These are phyloP conservation scores for Pycnomerus fuliginosus DNA, from an alignment of 2,888 invertebrate genomes.

Conservation along the genomic window DNA sequence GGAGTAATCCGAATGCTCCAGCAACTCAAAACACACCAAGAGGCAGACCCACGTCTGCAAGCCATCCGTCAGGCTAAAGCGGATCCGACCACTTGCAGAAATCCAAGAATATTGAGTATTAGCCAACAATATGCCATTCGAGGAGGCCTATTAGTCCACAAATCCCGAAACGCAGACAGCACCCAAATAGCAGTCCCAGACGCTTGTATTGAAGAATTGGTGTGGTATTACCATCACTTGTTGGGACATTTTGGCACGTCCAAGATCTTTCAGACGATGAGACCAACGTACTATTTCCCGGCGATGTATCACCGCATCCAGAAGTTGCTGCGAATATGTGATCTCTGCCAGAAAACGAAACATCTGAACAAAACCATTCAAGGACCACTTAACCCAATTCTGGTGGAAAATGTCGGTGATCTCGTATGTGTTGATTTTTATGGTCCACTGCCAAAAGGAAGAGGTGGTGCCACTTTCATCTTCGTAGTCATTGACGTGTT, in stretches of 20 bases:
- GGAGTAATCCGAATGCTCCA: no score
- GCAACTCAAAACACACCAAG: no score
- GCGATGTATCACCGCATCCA: conserved; percentile 2
- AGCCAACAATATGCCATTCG: no score
- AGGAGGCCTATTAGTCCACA: no score
- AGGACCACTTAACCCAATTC: background rate
- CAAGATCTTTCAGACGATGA: conserved; percentile 13
- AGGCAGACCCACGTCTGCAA: no score
- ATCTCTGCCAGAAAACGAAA: background rate
- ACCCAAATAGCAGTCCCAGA: background rate
- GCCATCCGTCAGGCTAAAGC: no score
- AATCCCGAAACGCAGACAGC: no score
- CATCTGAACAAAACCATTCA: background rate
- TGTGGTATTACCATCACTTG: conserved; percentile 4
- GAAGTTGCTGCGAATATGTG: background rate
- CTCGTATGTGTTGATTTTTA: conserved; percentile 12
- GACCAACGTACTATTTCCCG: conserved; percentile 3
- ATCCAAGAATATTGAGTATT: no score
- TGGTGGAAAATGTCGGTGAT: background rate
- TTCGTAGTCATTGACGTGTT: conserved; percentile 20
- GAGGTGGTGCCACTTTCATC: conserved; percentile 11
- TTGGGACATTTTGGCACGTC: conserved; percentile 16
- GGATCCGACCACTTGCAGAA: no score
- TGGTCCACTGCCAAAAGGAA: conserved; percentile 15
- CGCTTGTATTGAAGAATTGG: background rate